Conservation (phyloP, 2,113 vertebrate species). For the Salvelinus alpinus region DNA sequence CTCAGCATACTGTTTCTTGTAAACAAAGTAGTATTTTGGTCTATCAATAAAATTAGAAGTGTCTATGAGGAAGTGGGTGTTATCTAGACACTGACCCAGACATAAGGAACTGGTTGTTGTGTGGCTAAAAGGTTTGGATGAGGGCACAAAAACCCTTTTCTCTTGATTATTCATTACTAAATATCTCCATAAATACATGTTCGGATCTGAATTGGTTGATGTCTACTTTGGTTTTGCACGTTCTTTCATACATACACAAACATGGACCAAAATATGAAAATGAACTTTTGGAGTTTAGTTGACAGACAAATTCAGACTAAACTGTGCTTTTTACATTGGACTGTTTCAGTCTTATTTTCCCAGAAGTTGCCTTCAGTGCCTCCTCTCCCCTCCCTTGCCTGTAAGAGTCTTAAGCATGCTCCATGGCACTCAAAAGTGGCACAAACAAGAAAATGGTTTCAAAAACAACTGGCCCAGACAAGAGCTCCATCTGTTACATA, state of each 20-base stretch:
- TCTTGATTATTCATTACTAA: neutral
- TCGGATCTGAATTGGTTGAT: neutral
- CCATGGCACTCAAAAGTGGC: neutral
- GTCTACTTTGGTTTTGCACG: too few relatives aligned
- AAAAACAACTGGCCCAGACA: constrained; percentile 4
- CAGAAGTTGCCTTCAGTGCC: neutral
- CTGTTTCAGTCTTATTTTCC: neutral
- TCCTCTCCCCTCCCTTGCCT: neutral
- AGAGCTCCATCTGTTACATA: neutral
- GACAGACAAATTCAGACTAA: neutral
- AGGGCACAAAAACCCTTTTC: constrained; percentile 7
- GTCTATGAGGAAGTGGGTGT: constrained; percentile 70
- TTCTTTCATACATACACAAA: neutral
- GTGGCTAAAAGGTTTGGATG: constrained; percentile 42
- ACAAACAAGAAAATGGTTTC: neutral
- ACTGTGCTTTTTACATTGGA: too few relatives aligned
- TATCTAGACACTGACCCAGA: constrained; percentile 62
- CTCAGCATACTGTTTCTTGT: neutral
- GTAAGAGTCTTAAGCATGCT: neutral
- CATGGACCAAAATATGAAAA: neutral
- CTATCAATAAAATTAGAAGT: constrained; percentile 69
- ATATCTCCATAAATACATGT: neutral
- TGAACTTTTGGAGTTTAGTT: neutral
- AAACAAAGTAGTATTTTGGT: neutral
- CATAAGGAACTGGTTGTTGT: constrained; percentile 65